Evolutionary conservation across 2,113 vertebrate species (phyloP).

Genomic region (Polypterus bichir): DNA sequence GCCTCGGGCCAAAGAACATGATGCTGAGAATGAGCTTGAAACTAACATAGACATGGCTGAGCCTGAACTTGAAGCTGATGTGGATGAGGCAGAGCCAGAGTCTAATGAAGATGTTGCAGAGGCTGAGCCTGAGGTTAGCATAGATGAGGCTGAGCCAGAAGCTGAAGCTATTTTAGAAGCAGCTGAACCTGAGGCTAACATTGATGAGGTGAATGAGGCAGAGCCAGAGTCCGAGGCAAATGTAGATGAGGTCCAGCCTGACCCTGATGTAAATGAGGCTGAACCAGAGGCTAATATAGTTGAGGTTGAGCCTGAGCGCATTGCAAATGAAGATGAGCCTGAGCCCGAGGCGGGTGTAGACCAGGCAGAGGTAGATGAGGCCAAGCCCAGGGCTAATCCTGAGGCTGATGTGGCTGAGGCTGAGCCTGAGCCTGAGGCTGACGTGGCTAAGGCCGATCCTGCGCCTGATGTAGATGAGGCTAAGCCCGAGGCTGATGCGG

Average conservation of each 20-base stretch:
- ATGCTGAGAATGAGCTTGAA: neutral
- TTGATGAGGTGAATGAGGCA: neutral
- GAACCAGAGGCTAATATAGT: conserved; percentile 16
- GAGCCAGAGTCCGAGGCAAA: too few species aligned
- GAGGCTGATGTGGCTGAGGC: too few species aligned
- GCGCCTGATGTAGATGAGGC: neutral
- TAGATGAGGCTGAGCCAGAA: neutral
- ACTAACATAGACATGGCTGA: neutral
- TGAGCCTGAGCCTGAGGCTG: neutral
- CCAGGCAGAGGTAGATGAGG: conserved; percentile 25
- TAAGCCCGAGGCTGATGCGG: neutral
- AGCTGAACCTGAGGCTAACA: neutral
- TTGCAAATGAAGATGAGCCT: conserved; percentile 9
- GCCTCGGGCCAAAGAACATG: neutral
- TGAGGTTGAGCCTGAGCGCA: conserved; percentile 11
- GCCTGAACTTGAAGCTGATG: neutral
- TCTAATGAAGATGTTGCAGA: neutral
- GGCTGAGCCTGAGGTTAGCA: neutral
- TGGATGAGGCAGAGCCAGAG: neutral
- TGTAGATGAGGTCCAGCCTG: too few species aligned
- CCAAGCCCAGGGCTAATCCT: conserved; percentile 15
- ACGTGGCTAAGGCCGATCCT: neutral
- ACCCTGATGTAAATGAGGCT: neutral
- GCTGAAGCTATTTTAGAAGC: conserved; percentile 2
- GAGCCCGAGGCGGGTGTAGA: conserved; percentile 24